A percentile compares a stretch with the other conserved stretches of the same genome.
Evolutionary conservation across 2,113 vertebrate species (phyloP).

Genomic region (Tragelaphus strepsiceros): DNA sequence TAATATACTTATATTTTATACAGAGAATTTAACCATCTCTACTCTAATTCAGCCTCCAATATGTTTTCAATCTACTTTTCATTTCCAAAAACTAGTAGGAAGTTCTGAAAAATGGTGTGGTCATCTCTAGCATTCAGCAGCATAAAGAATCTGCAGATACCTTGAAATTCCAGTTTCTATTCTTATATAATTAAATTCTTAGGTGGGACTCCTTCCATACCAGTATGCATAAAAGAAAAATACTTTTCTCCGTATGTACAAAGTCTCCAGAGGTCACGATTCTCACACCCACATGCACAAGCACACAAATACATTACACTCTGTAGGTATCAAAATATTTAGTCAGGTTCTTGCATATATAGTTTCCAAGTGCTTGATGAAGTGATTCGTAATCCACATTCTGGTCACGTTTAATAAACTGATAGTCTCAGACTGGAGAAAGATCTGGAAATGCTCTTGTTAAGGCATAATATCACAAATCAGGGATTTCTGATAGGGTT

Average conservation of each 20-base stretch:
- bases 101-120: background rate
- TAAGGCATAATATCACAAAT: background rate
- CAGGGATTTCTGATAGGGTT: background rate
- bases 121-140: background rate
- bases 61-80: background rate
- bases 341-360: background rate
- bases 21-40: background rate
- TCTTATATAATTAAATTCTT: slow-evolving; percentile 5
- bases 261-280: background rate
- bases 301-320: background rate
- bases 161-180: background rate
- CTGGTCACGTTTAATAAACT: background rate
- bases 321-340: background rate
- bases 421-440: background rate
- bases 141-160: background rate
- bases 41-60: background rate
- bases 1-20: background rate
- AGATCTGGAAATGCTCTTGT: slow-evolving; percentile 26
- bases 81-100: background rate
- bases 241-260: background rate
- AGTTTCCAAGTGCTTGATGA: background rate
- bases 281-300: background rate
- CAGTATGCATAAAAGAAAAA: background rate
- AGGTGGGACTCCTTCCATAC: background rate
- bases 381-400: background rate